Percentiles rank a stretch among this genome's conserved stretches.
Evolutionary conservation across 1,140 invertebrate genomes (phyloP).

Genomic region (Panulirus ornatus): DNA sequence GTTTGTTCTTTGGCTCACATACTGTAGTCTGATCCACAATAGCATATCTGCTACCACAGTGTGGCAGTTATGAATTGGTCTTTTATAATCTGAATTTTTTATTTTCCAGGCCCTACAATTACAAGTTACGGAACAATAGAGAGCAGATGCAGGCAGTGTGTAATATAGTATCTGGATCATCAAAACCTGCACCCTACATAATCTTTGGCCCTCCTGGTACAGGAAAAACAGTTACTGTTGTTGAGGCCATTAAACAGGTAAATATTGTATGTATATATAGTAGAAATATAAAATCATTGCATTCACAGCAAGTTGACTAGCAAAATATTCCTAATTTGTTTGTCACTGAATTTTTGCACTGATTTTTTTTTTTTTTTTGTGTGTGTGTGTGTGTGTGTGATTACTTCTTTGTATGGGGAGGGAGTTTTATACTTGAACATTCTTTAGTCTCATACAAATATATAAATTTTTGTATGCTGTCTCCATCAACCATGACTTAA

Average conservation of each 20-base stretch:
- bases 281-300: too few relatives aligned
- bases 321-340: too few relatives aligned
- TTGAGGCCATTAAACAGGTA: slow-evolving; percentile 90
- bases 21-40: too few relatives aligned
- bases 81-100: too few relatives aligned
- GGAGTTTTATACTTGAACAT: neutral
- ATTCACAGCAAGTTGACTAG: too few relatives aligned
- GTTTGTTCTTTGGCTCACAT: too few relatives aligned
- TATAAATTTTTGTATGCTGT: too few relatives aligned
- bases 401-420: neutral
- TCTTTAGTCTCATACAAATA: neutral
- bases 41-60: too few relatives aligned
- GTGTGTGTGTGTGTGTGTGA: slow-evolving; percentile 10
- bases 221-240: slow-evolving; percentile 96
- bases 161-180: slow-evolving; percentile 86
- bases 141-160: slow-evolving; percentile 88
- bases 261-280: too few relatives aligned
- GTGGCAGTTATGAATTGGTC: too few relatives aligned
- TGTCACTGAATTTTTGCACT: too few relatives aligned
- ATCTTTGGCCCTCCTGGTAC: slow-evolving; percentile 97
- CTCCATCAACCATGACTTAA: too few relatives aligned
- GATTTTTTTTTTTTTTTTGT: neutral
- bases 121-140: slow-evolving; percentile 80
- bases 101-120: slow-evolving; percentile 16
- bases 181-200: slow-evolving; percentile 88